phyloP scores from a whole-genome alignment of 1,140 invertebrate species.

The Monomorium pharaonis region DNA sequence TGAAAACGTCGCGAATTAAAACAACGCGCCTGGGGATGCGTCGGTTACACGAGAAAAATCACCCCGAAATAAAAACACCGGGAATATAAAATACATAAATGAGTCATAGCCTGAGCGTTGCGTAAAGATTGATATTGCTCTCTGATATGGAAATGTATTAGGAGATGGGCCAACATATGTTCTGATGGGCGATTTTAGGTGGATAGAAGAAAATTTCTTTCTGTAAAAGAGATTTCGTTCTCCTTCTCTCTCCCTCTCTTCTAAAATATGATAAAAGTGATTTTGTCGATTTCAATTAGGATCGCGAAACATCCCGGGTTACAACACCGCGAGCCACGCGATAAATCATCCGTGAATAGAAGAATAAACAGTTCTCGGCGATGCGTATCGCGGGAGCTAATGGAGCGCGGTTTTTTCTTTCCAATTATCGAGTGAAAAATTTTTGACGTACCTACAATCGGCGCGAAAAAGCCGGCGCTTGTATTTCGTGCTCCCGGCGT shows the following conservation, averaged over 20 bases:
- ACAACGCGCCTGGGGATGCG: conserved; percentile 39
- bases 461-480: neutral
- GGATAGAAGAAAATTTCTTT: neutral
- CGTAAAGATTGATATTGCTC: neutral
- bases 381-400: conserved; percentile 34
- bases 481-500: conserved; percentile 16
- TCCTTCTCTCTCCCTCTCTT: neutral
- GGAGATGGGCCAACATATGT: neutral
- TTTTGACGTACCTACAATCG: conserved; percentile 36
- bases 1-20: conserved; percentile 56
- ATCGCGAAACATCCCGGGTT: conserved; percentile 18
- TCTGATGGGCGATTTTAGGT: neutral
- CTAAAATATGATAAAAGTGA: neutral
- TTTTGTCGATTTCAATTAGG: conserved; percentile 23
- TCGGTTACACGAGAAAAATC: conserved; percentile 28
- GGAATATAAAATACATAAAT: conserved; percentile 37
- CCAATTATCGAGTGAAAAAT: conserved; percentile 52
- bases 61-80: neutral
- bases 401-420: conserved; percentile 45
- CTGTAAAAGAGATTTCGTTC: neutral
- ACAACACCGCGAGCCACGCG: neutral
- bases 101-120: neutral
- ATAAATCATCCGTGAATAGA: conserved; percentile 45
- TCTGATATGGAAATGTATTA: neutral
- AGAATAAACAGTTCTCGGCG: conserved; percentile 33